Evolutionary conservation across 2,797 vertebrate genomes (phyloP), one percentile per base, ranked within the genome.

Genomic region (Diglossa cyanea): DNA sequence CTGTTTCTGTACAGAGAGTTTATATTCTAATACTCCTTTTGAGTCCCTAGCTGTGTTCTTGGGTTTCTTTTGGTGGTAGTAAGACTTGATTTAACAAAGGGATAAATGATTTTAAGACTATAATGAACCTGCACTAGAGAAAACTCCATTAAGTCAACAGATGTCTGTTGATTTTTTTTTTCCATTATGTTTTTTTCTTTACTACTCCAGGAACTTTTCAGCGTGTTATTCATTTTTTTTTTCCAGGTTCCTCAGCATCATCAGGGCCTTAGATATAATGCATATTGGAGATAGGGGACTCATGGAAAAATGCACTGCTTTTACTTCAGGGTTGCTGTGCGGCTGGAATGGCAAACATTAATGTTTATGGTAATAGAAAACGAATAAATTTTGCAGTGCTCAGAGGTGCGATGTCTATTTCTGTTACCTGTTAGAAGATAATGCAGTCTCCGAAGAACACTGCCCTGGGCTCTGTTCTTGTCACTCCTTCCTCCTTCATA

Each of bases 341-440:
- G 2, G 16, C 53, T 91, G 55, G 30, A 81, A 88, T 78, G 50
- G 76, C 40, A 73, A 92, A 74, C 31, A 9, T 73, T 68, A 74
- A 47, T 68, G n/a, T 75, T 88, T 75, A 86, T 85, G 79, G 35
- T 66, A 91, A 57, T 51, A 67, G 53, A 85, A 88, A 92, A 79
- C 0, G 2, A 86, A 78, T 54, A 67, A 60, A 65, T 90, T 73
- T 81, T 92, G 74, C 75, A 57, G 85, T 85, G 31, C 44, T 90
- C 45, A 42, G 54, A 90, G 63, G 18, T 80, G 23, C 15, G 26
- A 20, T 50, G n/a, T 76, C 80, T 90, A 45, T 95, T 95, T 91
- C 44, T 67, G 35, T 79, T 94, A 82, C 74, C 80, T 94, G 71
- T 60, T 89, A 80, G 45, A 39, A 93, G 70, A 72, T 90, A 88